Percentiles rank a stretch among this genome's conserved stretches.
Conservation (phyloP, 2,888 invertebrate species). For the Idaea aversata region DNA sequence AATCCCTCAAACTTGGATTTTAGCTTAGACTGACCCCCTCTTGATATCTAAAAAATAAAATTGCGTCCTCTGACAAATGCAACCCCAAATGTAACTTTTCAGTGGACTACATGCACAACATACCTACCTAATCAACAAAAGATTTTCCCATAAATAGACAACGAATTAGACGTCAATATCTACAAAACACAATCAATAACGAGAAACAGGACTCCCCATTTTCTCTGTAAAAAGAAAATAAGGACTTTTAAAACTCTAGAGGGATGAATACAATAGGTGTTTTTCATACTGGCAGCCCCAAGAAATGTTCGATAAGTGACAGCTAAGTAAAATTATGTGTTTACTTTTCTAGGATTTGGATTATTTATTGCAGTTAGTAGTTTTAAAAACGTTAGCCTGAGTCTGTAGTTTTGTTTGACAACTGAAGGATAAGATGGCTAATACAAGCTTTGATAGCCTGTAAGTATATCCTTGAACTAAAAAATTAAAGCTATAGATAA, state of each 20-base stretch:
- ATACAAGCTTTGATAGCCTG: background rate
- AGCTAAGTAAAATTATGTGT: constrained; percentile 33
- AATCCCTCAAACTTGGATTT: too few species aligned
- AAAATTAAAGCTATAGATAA: background rate
- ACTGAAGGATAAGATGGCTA: background rate
- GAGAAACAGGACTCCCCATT: constrained; percentile 33
- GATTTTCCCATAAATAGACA: constrained; percentile 14
- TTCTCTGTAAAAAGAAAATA: constrained; percentile 34
- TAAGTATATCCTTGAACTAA: background rate
- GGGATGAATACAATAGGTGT: constrained; percentile 35
- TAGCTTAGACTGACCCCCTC: too few species aligned
- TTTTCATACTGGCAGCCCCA: constrained; percentile 38
- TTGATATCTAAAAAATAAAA: too few species aligned
- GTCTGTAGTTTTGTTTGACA: constrained; percentile 16
- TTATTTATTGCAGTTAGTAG: constrained; percentile 24
- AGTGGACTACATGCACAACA: too few species aligned
- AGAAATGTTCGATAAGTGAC: constrained; percentile 27
- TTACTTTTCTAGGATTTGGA: constrained; percentile 25
- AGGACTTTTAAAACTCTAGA: constrained; percentile 44
- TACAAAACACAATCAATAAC: constrained; percentile 23
- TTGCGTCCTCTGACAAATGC: too few species aligned
- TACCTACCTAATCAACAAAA: background rate
- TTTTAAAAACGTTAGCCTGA: constrained; percentile 11
- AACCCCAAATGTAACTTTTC: too few species aligned
- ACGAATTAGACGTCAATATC: constrained; percentile 9